Conservation (phyloP, 2,888 invertebrate species). For the Spicauda simplicius region DNA sequence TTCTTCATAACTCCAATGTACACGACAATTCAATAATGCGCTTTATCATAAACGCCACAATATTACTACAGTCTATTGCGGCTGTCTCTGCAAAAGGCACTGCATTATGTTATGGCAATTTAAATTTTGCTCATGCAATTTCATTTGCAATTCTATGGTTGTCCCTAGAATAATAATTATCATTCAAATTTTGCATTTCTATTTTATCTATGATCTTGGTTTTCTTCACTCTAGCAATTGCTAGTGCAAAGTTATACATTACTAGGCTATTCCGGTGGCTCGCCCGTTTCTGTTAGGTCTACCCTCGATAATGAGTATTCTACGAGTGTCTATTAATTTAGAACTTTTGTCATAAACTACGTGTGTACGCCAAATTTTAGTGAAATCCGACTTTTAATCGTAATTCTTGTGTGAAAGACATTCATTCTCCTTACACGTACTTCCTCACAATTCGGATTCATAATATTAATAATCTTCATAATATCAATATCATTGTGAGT, state of each 20-base stretch:
- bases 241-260: neutral
- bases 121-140: constrained; percentile 22
- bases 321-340: no score
- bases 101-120: constrained; percentile 26
- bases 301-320: no score
- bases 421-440: no score
- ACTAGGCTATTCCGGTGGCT: neutral
- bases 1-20: constrained; percentile 8
- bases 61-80: constrained; percentile 38
- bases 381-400: no score
- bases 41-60: constrained; percentile 41
- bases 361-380: no score
- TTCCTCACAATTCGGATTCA: no score
- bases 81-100: constrained; percentile 21
- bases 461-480: no score
- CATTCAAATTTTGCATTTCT: constrained; percentile 3
- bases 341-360: no score
- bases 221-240: neutral
- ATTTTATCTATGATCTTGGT: neutral
- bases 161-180: neutral
- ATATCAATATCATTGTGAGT: no score
- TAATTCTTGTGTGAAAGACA: no score
- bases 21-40: constrained; percentile 35
- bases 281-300: no score
- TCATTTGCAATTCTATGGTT: constrained; percentile 16